Evolutionary conservation across 2,113 vertebrate genomes (phyloP).

Genomic region (Miniopterus natalensis): DNA sequence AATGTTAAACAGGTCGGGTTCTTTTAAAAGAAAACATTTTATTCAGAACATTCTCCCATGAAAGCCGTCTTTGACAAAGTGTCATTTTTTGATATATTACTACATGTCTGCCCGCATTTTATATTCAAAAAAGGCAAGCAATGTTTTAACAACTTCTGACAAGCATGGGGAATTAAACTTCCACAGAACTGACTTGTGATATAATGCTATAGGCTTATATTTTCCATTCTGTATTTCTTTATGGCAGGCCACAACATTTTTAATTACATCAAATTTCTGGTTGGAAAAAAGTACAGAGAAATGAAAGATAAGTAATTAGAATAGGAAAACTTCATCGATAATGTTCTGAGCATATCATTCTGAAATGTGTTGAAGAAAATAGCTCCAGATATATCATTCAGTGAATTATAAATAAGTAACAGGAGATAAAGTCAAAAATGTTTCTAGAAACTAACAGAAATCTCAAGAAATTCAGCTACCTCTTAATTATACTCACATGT

Average conservation of each 20-base stretch:
- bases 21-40: constrained; percentile 79
- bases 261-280: background rate
- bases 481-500: background rate
- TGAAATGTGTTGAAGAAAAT: constrained; percentile 49
- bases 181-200: constrained; percentile 51
- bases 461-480: constrained; percentile 27
- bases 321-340: constrained; percentile 45
- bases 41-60: constrained; percentile 77
- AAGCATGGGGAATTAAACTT: constrained; percentile 74
- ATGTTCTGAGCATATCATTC: constrained; percentile 37
- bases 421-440: constrained; percentile 60
- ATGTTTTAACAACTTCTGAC: constrained; percentile 77
- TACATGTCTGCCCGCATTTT: constrained; percentile 72
- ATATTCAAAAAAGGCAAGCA: constrained; percentile 69
- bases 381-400: background rate
- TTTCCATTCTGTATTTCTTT: constrained; percentile 60
- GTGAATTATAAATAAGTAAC: constrained; percentile 6
- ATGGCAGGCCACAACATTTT: constrained; percentile 37
- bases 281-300: constrained; percentile 40
- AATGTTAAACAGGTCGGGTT: constrained; percentile 74
- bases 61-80: constrained; percentile 80
- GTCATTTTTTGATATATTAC: constrained; percentile 80
- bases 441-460: constrained; percentile 62
- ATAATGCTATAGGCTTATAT: constrained; percentile 55
- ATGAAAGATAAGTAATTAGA: constrained; percentile 61